Evolutionary conservation across 2,113 vertebrate species (phyloP).

Genomic region (Sprattus sprattus): DNA sequence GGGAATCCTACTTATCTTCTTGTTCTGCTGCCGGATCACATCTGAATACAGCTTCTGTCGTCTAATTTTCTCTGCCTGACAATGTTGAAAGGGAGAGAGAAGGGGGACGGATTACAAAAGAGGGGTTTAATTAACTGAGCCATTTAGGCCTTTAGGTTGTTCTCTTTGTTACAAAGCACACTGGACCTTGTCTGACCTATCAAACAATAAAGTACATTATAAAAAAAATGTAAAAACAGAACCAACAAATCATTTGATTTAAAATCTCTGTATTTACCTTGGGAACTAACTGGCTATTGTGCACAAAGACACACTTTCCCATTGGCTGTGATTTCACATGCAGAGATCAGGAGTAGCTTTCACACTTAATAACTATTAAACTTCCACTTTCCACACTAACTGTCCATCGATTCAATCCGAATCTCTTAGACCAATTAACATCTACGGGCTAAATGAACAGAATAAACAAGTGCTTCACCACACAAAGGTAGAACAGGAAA

Average conservation of each 20-base stretch:
- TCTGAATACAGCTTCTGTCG: slow-evolving; percentile 84
- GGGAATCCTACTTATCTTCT: slow-evolving; percentile 64
- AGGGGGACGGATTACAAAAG: slow-evolving; percentile 62
- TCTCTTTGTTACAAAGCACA: slow-evolving; percentile 55
- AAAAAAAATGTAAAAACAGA: slow-evolving; percentile 41
- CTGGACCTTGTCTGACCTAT: slow-evolving; percentile 53
- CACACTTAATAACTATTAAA: not conserved
- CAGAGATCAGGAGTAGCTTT: not conserved
- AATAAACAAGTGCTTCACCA: slow-evolving; percentile 3
- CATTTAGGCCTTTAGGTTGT: slow-evolving; percentile 63
- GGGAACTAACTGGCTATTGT: slow-evolving; percentile 40
- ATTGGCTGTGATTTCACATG: not conserved
- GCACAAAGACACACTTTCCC: not conserved
- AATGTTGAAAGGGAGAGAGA: slow-evolving; percentile 48
- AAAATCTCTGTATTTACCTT: slow-evolving; percentile 61
- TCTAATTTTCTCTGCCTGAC: slow-evolving; percentile 81
- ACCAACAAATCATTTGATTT: slow-evolving; percentile 54
- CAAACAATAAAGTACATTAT: slow-evolving; percentile 51
- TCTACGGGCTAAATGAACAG: not conserved
- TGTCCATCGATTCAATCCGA: not conserved
- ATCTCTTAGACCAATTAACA: slow-evolving; percentile 11
- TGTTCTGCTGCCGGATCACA: slow-evolving; percentile 80
- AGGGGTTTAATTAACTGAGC: slow-evolving; percentile 68
- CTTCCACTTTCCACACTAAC: not conserved
- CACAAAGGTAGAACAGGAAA: not conserved